Evolutionary conservation across 2,888 invertebrate genomes (phyloP), one percentile per base, ranked within the genome.

Genomic region (Tiliacea aurago): DNA sequence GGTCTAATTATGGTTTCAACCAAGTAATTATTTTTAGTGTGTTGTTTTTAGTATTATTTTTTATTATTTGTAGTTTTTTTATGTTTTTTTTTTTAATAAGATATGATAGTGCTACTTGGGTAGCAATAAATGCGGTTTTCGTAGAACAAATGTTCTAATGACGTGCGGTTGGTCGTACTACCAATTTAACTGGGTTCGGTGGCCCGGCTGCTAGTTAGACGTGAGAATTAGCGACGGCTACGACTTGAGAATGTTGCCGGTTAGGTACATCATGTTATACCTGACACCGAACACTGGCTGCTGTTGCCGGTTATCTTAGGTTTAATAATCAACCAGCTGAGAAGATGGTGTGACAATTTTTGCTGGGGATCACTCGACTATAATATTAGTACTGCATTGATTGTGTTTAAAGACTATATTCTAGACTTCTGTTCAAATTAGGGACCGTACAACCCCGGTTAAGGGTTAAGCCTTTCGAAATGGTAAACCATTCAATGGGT

Each of bases 351-450:
- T 6, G 18, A 41, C 15, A 15, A 33, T 64, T 20, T 45, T 45
- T 23, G 15, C n/a, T 41, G 18, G 13, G 11, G 37, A 55, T 55
- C 47, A n/a, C 2, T 49, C 9, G 33, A 41, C n/a, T 4, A 53
- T 1, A 61, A 13, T 28, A 9, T 9, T 15, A 33, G 4, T 43
- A n/a, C 20, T n/a, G 23, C 20, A 33, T 33, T 18, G 13, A 23
- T 72, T 73, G 56, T 11, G 47, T 56, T 76, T 20, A 4, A 64
- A 49, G 23, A 51, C 53, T 23, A 45, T 62, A 41, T 45, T 55
- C 18, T 28, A 7, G 28, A 67, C 10, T 66, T n/a, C n/a, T n/a
- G 45, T 51, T 45, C 11, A n/a, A n/a, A n/a, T n/a, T n/a, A n/a
- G n/a, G n/a, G n/a, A n/a, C n/a, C n/a, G n/a, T n/a, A n/a, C n/a